These are phyloP conservation scores for Herpailurus yagouaroundi DNA, from an alignment of 2,113 vertebrate species.

Conservation along the genomic window DNA sequence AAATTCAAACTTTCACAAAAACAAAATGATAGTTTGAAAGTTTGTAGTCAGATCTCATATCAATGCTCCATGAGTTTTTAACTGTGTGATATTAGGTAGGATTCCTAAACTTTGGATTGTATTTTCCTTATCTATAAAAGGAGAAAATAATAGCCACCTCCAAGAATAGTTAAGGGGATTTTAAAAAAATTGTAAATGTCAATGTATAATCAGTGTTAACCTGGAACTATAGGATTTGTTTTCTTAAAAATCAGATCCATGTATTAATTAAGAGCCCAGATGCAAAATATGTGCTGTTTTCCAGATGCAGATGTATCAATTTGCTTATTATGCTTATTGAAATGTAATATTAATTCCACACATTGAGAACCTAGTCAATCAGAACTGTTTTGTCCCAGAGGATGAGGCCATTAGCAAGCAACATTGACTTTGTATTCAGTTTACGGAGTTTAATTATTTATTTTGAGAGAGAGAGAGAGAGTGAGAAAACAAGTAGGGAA, in stretches of 20 bases:
- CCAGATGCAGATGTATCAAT: neutral
- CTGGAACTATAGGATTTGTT: neutral
- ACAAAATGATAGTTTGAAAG: neutral
- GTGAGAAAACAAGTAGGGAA: too few relatives aligned
- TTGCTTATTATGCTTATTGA: neutral
- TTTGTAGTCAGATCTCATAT: neutral
- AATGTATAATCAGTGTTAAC: neutral
- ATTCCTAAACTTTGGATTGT: neutral
- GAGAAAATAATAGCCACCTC: neutral
- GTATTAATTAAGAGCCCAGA: neutral
- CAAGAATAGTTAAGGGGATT: neutral
- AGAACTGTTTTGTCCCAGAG: neutral
- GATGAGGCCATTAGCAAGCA: neutral
- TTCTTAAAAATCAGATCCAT: neutral
- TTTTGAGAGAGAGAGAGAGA: too few relatives aligned
- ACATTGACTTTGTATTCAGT: neutral
- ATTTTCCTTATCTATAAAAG: neutral
- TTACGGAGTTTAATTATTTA: too few relatives aligned
- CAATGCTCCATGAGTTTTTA: neutral
- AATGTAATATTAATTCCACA: conserved; percentile 11
- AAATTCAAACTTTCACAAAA: neutral
- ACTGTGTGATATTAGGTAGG: neutral
- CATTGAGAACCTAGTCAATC: neutral
- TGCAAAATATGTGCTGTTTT: neutral
- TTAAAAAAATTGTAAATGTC: neutral